A percentile compares a stretch with the other conserved stretches of the same genome.
Conservation (phyloP, 2,888 invertebrate species). For the Petrolisthes cinctipes region DNA sequence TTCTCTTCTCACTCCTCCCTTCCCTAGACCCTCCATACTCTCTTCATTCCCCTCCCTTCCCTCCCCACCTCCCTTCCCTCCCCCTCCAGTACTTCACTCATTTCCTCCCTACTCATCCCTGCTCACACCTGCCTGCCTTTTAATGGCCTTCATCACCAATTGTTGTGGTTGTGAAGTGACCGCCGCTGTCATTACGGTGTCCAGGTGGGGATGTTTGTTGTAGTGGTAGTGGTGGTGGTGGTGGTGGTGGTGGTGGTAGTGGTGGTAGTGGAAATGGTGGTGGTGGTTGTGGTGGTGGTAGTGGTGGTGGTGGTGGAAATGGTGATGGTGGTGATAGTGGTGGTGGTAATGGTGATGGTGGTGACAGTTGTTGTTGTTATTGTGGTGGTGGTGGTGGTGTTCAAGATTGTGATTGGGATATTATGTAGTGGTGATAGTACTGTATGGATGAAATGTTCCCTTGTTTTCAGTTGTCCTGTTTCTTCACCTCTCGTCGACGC, state of each 20-base stretch:
- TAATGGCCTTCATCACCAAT: background rate
- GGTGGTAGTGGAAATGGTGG: background rate
- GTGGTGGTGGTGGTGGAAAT: background rate
- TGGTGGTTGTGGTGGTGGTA: background rate
- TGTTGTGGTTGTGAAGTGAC: conserved; percentile 6
- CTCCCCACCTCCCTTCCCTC: background rate
- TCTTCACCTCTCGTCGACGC: too few species aligned
- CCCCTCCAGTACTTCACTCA: background rate
- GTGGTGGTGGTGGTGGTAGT: conserved; percentile 17
- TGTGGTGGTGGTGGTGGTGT: too few species aligned
- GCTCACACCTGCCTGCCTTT: background rate
- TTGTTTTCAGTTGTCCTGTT: too few species aligned
- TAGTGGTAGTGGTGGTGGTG: background rate
- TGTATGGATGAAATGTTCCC: too few species aligned
- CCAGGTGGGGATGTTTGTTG: background rate
- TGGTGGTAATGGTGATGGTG: background rate
- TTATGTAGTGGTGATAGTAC: too few species aligned
- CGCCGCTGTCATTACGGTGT: background rate
- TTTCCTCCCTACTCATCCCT: background rate
- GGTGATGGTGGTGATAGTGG: background rate
- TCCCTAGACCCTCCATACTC: background rate
- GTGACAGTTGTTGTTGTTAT: background rate
- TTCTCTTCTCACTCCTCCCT: too few species aligned
- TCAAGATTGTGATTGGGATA: too few species aligned
- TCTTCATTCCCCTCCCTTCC: background rate